These are phyloP conservation scores for Zhuqinia jingwanae DNA, from an alignment of 2,888 invertebrate species.

Conservation along the genomic window DNA sequence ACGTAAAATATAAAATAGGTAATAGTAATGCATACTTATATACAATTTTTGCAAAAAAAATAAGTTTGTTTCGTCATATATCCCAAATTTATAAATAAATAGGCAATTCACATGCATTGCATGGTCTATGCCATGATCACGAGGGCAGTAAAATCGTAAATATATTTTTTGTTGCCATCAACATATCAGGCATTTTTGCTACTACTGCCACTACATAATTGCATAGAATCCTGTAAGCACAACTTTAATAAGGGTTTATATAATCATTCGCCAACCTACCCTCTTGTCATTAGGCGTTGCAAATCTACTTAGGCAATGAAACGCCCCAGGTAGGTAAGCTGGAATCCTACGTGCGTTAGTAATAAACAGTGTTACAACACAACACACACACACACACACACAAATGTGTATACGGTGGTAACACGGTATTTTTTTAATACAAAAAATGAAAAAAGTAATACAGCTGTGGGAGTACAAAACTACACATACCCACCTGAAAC, in stretches of 20 bases:
- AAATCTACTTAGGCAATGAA: constrained; percentile 52
- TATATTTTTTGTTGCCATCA: too few species aligned
- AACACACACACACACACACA: not conserved
- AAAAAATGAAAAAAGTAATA: not conserved
- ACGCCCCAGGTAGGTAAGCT: constrained; percentile 39
- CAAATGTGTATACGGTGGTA: too few species aligned
- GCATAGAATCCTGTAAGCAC: not conserved
- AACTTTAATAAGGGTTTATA: not conserved
- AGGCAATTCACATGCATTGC: too few species aligned
- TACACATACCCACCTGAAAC: not conserved
- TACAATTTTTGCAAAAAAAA: too few species aligned
- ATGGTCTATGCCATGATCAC: too few species aligned
- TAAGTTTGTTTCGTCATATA: too few species aligned
- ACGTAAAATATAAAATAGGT: too few species aligned
- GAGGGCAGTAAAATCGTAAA: too few species aligned
- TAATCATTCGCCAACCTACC: constrained; percentile 47
- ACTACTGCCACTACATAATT: too few species aligned
- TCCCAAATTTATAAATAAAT: too few species aligned
- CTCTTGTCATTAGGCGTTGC: constrained; percentile 64
- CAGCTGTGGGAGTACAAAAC: constrained; percentile 42
- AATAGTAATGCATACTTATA: too few species aligned
- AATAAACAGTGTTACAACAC: constrained; percentile 34
- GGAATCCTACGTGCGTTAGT: not conserved
- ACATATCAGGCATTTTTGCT: too few species aligned
- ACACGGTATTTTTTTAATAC: not conserved